These are phyloP conservation scores for Cyclina sinensis DNA, from an alignment of 1,140 invertebrate genomes.

Conservation along the genomic window DNA sequence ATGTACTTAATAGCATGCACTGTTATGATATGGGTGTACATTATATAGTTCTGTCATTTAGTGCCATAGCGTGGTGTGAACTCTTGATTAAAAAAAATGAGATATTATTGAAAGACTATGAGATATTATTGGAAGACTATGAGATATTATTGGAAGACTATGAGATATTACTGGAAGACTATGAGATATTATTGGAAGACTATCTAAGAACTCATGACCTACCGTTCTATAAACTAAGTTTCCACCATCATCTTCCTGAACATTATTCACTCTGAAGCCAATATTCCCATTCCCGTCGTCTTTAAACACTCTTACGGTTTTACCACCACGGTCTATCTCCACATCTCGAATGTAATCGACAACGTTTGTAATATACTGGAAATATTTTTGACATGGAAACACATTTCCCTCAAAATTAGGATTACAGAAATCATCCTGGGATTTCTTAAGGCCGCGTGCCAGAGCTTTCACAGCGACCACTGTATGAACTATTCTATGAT, in stretches of 20 bases:
- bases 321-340: background rate
- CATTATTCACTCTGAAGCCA: slow-evolving; percentile 79
- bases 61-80: too few species aligned
- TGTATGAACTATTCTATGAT: slow-evolving; percentile 78
- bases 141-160: too few species aligned
- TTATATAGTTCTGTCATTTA: too few species aligned
- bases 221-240: slow-evolving; percentile 24
- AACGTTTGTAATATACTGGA: slow-evolving; percentile 39
- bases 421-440: slow-evolving; percentile 64
- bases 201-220: too few species aligned
- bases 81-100: too few species aligned
- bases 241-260: slow-evolving; percentile 61
- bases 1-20: too few species aligned
- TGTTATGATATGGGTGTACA: too few species aligned
- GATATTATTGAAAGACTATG: too few species aligned
- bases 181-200: too few species aligned
- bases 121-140: too few species aligned
- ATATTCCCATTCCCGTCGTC: slow-evolving; percentile 80
- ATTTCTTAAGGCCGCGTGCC: slow-evolving; percentile 68
- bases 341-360: slow-evolving; percentile 56
- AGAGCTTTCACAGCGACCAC: slow-evolving; percentile 78
- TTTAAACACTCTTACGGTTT: slow-evolving; percentile 73
- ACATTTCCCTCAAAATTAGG: background rate
- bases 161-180: too few species aligned
- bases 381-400: slow-evolving; percentile 67